phyloP scores from a whole-genome alignment of 2,797 vertebrate species.

The Acestrorhynchus altus region DNA sequence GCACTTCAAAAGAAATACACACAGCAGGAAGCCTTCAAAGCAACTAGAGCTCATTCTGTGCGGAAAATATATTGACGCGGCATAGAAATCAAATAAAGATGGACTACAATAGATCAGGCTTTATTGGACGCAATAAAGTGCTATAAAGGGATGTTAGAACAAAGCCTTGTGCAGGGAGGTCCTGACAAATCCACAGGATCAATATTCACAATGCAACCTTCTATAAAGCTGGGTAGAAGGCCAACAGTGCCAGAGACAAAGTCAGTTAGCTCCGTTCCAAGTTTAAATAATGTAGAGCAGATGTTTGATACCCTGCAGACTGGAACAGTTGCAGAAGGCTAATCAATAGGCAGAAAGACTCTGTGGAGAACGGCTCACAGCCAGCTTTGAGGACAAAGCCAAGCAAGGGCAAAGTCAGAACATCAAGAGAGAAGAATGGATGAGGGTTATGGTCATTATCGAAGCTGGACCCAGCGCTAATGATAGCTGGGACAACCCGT shows the following conservation, averaged over 20 bases:
- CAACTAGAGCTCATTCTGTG: not conserved
- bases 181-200: not conserved
- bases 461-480: not conserved
- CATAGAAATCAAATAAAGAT: not conserved
- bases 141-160: not conserved
- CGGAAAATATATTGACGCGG: not conserved
- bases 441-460: not conserved
- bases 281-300: slow-evolving; percentile 33
- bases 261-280: slow-evolving; percentile 28
- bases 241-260: slow-evolving; percentile 1
- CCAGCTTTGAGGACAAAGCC: slow-evolving; percentile 31
- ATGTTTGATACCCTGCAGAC: slow-evolving; percentile 32
- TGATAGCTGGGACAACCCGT: not conserved
- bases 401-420: slow-evolving; percentile 12
- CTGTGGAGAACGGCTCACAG: slow-evolving; percentile 26
- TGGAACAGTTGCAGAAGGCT: slow-evolving; percentile 22
- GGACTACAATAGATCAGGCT: not conserved
- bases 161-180: not conserved
- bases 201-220: not conserved
- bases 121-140: not conserved
- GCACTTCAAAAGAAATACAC: not conserved
- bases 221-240: not conserved
- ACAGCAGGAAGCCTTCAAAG: not conserved
- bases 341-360: slow-evolving; percentile 40
- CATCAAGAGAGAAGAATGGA: not conserved